These are phyloP conservation scores for Sparus aurata DNA, from an alignment of 2,797 vertebrate species.

Conservation along the genomic window DNA sequence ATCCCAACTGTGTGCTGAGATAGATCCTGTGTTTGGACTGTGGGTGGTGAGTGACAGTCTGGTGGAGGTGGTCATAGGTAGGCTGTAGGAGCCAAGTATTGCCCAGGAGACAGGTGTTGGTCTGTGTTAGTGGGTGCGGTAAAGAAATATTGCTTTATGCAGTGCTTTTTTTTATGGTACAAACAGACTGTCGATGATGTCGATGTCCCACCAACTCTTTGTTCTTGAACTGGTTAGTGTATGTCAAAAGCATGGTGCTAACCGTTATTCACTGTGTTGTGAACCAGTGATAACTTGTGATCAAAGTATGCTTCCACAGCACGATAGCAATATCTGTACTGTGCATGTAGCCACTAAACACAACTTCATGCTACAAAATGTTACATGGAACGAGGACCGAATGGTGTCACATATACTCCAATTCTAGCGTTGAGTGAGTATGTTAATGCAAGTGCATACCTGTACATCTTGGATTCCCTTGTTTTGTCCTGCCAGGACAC, in stretches of 20 bases:
- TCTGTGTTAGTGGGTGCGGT: conserved; percentile 30
- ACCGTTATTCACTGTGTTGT: conserved; percentile 12
- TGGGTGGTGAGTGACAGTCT: conserved; percentile 25
- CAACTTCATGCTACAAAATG: conserved; percentile 4
- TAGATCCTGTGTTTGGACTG: conserved; percentile 16
- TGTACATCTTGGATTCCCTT: conserved; percentile 24
- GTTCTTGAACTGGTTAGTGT: conserved; percentile 11
- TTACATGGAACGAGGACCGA: conserved; percentile 1
- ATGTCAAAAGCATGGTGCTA: conserved; percentile 10
- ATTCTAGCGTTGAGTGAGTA: background rate
- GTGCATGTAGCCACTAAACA: conserved; percentile 64
- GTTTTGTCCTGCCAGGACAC: background rate
- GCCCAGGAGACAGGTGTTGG: conserved; percentile 7
- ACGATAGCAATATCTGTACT: conserved; percentile 3
- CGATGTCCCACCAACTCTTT: conserved; percentile 37
- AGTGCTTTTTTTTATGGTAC: conserved; percentile 10
- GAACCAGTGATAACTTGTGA: conserved; percentile 61
- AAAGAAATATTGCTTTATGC: background rate
- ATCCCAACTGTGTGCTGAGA: conserved; percentile 26
- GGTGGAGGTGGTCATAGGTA: conserved; percentile 6
- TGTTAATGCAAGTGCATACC: background rate
- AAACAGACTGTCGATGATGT: conserved; percentile 21
- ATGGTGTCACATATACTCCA: background rate
- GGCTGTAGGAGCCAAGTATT: conserved; percentile 4
- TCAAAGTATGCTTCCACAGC: conserved; percentile 48